Conservation (phyloP, 2,888 invertebrate species). For the Drosophila melanosoma region DNA sequence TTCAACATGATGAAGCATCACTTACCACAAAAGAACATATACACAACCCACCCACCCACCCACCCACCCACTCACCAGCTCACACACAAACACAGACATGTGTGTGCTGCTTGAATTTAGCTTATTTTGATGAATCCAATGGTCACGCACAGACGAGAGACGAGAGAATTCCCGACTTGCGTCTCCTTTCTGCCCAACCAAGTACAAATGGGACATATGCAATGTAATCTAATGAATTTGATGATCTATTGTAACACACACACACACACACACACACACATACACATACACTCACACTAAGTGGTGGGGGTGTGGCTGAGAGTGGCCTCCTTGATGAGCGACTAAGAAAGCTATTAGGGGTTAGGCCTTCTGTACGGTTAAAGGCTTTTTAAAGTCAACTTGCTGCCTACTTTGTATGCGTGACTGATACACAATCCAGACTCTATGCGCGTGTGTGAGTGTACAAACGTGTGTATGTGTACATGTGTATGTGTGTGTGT, state of each 20-base stretch:
- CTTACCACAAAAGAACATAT: constrained; percentile 40
- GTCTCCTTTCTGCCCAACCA: constrained; percentile 1
- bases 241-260: constrained; percentile 84
- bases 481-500: constrained; percentile 10
- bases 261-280: constrained; percentile 36
- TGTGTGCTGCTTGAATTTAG: constrained; percentile 53
- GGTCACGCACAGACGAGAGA: constrained; percentile 67
- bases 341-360: not conserved
- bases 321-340: not conserved
- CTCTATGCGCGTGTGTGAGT: constrained; percentile 15
- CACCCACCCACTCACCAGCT: not conserved
- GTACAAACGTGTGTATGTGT: constrained; percentile 3
- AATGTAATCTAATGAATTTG: constrained; percentile 83
- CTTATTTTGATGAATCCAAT: constrained; percentile 66
- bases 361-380: constrained; percentile 41
- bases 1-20: constrained; percentile 56
- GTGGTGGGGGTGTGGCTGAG: not conserved
- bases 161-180: not conserved
- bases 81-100: not conserved
- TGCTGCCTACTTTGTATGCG: constrained; percentile 77
- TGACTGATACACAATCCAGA: constrained; percentile 41
- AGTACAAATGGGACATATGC: constrained; percentile 72
- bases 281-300: not conserved
- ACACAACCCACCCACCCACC: not conserved
- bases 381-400: constrained; percentile 75